phyloP scores from a whole-genome alignment of 2,797 vertebrate species.

The Mastacembelus armatus region DNA sequence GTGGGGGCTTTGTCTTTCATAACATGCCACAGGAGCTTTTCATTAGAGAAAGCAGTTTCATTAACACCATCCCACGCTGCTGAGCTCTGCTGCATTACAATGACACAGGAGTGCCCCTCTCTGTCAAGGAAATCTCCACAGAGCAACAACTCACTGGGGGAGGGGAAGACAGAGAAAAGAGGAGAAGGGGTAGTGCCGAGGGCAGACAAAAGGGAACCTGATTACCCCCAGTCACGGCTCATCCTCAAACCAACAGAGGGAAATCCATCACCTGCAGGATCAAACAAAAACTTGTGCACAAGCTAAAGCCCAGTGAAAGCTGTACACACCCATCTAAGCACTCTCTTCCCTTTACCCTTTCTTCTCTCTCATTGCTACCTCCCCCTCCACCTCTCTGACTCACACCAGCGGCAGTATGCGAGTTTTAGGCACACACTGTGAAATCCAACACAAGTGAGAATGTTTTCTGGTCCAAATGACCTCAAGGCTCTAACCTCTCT shows the following conservation, averaged over 20 bases:
- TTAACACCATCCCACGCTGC: constrained; percentile 82
- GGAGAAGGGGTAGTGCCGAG: constrained; percentile 23
- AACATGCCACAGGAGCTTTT: constrained; percentile 80
- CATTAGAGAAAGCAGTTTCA: constrained; percentile 84
- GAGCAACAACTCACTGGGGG: constrained; percentile 73
- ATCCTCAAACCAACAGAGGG: constrained; percentile 77
- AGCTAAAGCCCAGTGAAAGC: constrained; percentile 80
- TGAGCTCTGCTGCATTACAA: constrained; percentile 80
- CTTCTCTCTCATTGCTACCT: constrained; percentile 37
- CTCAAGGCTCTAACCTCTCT: constrained; percentile 69
- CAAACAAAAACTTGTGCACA: constrained; percentile 75
- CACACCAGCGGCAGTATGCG: constrained; percentile 70
- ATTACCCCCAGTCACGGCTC: constrained; percentile 81
- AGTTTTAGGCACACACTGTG: constrained; percentile 81
- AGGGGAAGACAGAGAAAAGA: constrained; percentile 56
- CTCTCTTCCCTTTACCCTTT: constrained; percentile 56
- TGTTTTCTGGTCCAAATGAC: constrained; percentile 76
- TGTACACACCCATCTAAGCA: constrained; percentile 63
- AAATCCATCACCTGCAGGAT: constrained; percentile 83
- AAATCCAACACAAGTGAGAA: constrained; percentile 80
- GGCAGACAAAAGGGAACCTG: constrained; percentile 79
- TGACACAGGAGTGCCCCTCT: constrained; percentile 80
- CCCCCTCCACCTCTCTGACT: constrained; percentile 61
- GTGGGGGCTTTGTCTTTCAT: constrained; percentile 81
- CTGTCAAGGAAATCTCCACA: constrained; percentile 76